Conservation (phyloP, 1,140 invertebrate species). For the Goniozus legneri region DNA sequence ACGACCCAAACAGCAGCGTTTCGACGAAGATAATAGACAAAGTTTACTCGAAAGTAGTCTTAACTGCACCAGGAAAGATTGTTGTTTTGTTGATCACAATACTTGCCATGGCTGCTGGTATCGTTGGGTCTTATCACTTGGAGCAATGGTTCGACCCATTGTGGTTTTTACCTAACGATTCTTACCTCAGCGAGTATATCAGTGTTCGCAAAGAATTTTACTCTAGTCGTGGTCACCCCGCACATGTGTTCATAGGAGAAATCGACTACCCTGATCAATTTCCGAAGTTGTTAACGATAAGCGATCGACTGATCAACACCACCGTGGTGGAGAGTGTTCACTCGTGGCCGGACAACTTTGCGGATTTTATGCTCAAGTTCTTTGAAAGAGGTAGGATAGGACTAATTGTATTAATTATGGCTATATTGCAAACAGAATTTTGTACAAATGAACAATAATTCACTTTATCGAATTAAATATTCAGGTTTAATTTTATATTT, state of each 20-base stretch:
- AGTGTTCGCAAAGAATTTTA: conserved; percentile 57
- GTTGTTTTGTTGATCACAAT: conserved; percentile 58
- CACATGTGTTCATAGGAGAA: conserved; percentile 65
- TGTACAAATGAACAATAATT: too few relatives aligned
- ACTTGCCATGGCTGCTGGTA: conserved; percentile 58
- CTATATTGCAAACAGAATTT: background rate
- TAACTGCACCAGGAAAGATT: conserved; percentile 62
- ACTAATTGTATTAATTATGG: background rate
- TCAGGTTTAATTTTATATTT: too few relatives aligned
- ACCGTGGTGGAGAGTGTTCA: conserved; percentile 58
- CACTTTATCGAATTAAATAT: too few relatives aligned
- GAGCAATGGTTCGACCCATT: conserved; percentile 75
- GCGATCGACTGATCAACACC: conserved; percentile 51
- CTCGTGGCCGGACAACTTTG: conserved; percentile 64
- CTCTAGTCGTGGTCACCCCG: conserved; percentile 63
- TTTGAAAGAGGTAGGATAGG: conserved; percentile 44
- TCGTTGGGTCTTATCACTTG: conserved; percentile 60
- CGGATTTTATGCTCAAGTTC: conserved; percentile 57
- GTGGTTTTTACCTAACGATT: conserved; percentile 72
- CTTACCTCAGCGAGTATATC: conserved; percentile 67
- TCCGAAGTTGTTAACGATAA: conserved; percentile 58
- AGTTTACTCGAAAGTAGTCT: conserved; percentile 61
- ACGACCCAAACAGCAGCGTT: conserved; percentile 43
- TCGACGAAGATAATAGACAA: conserved; percentile 54
- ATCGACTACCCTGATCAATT: conserved; percentile 66